These are phyloP conservation scores for Chymomyza caudatula DNA, from an alignment of 2,888 invertebrate species.

Conservation along the genomic window DNA sequence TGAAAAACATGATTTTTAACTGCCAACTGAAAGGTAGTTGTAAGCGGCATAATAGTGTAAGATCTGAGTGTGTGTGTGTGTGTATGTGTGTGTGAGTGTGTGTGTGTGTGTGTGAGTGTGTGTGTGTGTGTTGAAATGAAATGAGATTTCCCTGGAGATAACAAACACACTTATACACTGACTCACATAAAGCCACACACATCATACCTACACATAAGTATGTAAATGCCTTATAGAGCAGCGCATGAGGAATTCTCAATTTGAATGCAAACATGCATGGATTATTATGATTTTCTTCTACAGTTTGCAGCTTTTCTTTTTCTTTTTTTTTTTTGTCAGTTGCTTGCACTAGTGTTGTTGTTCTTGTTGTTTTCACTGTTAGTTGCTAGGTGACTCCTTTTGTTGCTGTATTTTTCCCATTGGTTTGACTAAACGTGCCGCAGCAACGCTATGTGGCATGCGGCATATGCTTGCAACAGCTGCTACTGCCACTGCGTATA, in stretches of 20 bases:
- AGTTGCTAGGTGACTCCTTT: neutral
- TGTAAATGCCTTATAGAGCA: conserved; percentile 10
- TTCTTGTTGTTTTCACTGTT: neutral
- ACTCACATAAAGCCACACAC: conserved; percentile 9
- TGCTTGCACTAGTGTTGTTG: neutral
- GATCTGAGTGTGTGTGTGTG: neutral
- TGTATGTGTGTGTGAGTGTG: neutral
- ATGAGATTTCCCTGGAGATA: conserved; percentile 64
- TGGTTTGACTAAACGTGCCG: conserved; percentile 8
- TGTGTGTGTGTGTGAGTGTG: conserved; percentile 9
- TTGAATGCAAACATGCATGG: conserved; percentile 67
- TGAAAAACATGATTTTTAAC: conserved; percentile 68
- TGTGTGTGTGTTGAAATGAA: conserved; percentile 52
- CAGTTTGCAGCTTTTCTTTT: conserved; percentile 49
- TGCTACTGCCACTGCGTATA: neutral
- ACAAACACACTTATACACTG: conserved; percentile 26
- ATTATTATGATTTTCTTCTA: conserved; percentile 65
- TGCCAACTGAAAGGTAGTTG: conserved; percentile 19
- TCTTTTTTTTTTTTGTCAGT: neutral
- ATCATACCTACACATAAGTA: conserved; percentile 1
- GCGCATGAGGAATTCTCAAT: conserved; percentile 56
- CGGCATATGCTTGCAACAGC: neutral
- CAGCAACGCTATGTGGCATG: neutral
- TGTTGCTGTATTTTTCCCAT: conserved; percentile 8
- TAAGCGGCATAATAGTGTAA: neutral